A percentile compares a stretch with the other conserved stretches of the same genome.
Conservation (phyloP, 2,888 invertebrate genomes). For the Nemapogon koenigi region DNA sequence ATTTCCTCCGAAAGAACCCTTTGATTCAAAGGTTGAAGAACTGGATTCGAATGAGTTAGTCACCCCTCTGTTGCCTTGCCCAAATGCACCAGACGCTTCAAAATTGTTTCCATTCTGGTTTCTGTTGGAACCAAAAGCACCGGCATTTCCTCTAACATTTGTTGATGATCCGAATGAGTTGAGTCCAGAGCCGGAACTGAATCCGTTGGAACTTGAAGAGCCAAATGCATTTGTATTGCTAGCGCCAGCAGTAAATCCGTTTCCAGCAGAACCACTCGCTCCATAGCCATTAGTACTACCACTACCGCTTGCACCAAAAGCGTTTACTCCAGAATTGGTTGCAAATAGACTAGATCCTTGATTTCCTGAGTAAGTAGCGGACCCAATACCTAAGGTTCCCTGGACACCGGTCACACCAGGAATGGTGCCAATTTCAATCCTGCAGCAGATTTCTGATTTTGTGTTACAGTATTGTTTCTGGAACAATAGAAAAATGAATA, state of each 20-base stretch:
- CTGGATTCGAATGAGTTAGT: constrained; percentile 13
- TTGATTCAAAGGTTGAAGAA: constrained; percentile 17
- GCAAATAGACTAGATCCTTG: constrained; percentile 26
- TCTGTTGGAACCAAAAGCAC: not conserved
- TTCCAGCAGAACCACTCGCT: no score
- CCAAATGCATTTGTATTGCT: not conserved
- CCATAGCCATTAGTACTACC: not conserved
- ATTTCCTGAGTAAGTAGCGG: constrained; percentile 29
- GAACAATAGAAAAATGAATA: constrained; percentile 27
- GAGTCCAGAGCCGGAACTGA: not conserved
- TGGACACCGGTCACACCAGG: constrained; percentile 29
- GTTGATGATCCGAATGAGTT: not conserved
- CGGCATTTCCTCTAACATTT: not conserved
- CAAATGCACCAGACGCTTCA: constrained; percentile 4
- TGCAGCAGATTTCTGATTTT: constrained; percentile 53
- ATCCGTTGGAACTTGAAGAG: not conserved
- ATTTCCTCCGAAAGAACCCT: constrained; percentile 13
- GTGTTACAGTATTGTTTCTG: constrained; percentile 57
- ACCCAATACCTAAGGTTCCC: constrained; percentile 32
- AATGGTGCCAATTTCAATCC: constrained; percentile 34
- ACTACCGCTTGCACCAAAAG: constrained; percentile 9
- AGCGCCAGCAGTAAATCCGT: not conserved
- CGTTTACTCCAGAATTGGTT: constrained; percentile 4
- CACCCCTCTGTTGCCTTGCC: constrained; percentile 1
- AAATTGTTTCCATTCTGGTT: not conserved